Conservation (phyloP, 2,888 invertebrate genomes). For the Sarcophaga subvicina region DNA sequence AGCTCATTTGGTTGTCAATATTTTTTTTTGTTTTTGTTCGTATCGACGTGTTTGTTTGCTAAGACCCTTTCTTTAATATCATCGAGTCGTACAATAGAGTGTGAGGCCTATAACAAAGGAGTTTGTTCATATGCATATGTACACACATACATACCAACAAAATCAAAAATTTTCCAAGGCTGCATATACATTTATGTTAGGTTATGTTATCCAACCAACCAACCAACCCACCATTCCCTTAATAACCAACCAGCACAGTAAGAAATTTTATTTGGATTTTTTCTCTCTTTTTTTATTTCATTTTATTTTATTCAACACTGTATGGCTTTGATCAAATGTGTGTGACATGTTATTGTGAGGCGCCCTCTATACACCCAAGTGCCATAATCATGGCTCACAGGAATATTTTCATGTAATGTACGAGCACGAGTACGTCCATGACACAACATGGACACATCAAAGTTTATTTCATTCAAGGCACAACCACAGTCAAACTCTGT, state of each 20-base stretch:
- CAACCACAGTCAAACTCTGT: slow-evolving; percentile 30
- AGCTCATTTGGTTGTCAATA: slow-evolving; percentile 35
- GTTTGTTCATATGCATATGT: too few species aligned
- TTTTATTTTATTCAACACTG: slow-evolving; percentile 32
- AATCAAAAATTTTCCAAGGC: too few species aligned
- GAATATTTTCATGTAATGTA: slow-evolving; percentile 78
- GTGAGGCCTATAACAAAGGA: too few species aligned
- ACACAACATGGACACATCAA: slow-evolving; percentile 80
- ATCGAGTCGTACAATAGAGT: too few species aligned
- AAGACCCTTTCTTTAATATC: too few species aligned
- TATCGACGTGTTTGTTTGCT: too few species aligned
- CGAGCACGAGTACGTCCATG: slow-evolving; percentile 71
- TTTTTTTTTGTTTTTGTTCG: background rate
- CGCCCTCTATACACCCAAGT: slow-evolving; percentile 80
- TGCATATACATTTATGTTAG: slow-evolving; percentile 53
- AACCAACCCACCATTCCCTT: background rate
- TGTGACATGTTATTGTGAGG: slow-evolving; percentile 71
- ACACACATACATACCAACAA: too few species aligned
- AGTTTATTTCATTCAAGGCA: slow-evolving; percentile 77
- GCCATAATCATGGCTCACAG: slow-evolving; percentile 81
- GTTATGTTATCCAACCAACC: slow-evolving; percentile 44
- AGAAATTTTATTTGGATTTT: background rate
- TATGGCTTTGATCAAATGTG: slow-evolving; percentile 68
- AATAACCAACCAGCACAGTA: background rate
- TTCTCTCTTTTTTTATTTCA: too few species aligned